These are phyloP conservation scores for Bemisia tabaci DNA, from an alignment of 1,140 invertebrate genomes.

Conservation along the genomic window DNA sequence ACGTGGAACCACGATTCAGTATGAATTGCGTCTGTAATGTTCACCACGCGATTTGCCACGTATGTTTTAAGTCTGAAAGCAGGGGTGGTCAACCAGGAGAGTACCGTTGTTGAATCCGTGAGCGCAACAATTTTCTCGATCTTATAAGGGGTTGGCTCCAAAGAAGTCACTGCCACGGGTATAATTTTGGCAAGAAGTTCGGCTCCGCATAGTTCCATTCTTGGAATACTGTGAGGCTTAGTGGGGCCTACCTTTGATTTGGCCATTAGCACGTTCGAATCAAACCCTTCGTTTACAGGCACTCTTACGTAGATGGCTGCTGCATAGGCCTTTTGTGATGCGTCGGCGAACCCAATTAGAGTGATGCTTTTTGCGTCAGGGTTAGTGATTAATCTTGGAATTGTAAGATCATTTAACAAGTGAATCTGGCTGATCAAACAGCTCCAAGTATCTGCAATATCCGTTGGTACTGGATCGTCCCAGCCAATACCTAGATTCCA, in stretches of 20 bases:
- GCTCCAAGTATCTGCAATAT: slow-evolving; percentile 18
- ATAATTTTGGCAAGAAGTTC: slow-evolving; percentile 21
- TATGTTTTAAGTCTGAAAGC: slow-evolving; percentile 20
- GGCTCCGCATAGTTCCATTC: slow-evolving; percentile 28
- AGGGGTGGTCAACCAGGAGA: slow-evolving; percentile 15
- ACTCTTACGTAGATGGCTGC: slow-evolving; percentile 3
- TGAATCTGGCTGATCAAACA: slow-evolving; percentile 18
- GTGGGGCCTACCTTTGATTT: slow-evolving; percentile 27
- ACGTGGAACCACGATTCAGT: neutral
- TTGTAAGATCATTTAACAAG: slow-evolving; percentile 11
- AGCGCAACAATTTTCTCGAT: slow-evolving; percentile 1
- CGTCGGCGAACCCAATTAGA: slow-evolving; percentile 2
- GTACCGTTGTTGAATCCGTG: slow-evolving; percentile 17
- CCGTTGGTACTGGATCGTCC: slow-evolving; percentile 26
- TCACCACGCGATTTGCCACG: slow-evolving; percentile 19
- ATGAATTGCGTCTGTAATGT: neutral
- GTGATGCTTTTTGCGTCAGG: neutral
- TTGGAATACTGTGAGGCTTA: slow-evolving; percentile 24
- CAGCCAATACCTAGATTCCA: slow-evolving; percentile 22
- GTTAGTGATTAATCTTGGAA: slow-evolving; percentile 18
- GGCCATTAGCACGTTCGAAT: slow-evolving; percentile 14
- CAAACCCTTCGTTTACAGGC: slow-evolving; percentile 6
- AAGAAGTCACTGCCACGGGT: slow-evolving; percentile 12
- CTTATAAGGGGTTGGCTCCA: neutral
- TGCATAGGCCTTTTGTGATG: slow-evolving; percentile 7